Conservation (phyloP, 2,888 invertebrate genomes). For the Alloplasta piceator region DNA sequence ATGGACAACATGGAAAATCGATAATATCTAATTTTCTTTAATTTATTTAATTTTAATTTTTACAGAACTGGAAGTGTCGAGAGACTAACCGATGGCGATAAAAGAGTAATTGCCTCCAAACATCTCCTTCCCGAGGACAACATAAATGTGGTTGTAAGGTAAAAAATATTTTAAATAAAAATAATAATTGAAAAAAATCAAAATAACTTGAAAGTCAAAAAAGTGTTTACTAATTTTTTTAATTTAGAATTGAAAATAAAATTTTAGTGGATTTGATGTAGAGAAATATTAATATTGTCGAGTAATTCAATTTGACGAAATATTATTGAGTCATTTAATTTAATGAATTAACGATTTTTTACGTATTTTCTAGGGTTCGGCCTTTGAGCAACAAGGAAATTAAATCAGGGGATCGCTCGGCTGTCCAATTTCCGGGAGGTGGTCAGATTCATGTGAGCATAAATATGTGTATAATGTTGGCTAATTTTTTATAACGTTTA, state of each 20-base stretch:
- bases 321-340: too few species aligned
- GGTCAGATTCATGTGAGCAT: constrained; percentile 91
- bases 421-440: constrained; percentile 94
- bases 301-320: too few species aligned
- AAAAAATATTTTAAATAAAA: constrained; percentile 54
- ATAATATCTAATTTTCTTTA: too few species aligned
- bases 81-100: constrained; percentile 83
- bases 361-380: constrained; percentile 87
- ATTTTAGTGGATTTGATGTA: neutral
- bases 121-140: constrained; percentile 89
- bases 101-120: constrained; percentile 83
- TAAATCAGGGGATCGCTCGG: constrained; percentile 87
- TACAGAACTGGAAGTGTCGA: constrained; percentile 84
- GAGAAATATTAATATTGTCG: too few species aligned
- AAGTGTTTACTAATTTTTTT: constrained; percentile 66
- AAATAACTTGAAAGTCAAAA: neutral
- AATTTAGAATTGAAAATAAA: neutral
- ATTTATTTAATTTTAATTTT: constrained; percentile 20
- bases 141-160: constrained; percentile 95
- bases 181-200: neutral
- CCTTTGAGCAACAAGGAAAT: constrained; percentile 92
- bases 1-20: too few species aligned
- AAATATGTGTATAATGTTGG: neutral
- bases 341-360: neutral
- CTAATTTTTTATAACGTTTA: neutral